Evolutionary conservation across 2,888 invertebrate species (phyloP).

Genomic region (Crocallis elinguaria): DNA sequence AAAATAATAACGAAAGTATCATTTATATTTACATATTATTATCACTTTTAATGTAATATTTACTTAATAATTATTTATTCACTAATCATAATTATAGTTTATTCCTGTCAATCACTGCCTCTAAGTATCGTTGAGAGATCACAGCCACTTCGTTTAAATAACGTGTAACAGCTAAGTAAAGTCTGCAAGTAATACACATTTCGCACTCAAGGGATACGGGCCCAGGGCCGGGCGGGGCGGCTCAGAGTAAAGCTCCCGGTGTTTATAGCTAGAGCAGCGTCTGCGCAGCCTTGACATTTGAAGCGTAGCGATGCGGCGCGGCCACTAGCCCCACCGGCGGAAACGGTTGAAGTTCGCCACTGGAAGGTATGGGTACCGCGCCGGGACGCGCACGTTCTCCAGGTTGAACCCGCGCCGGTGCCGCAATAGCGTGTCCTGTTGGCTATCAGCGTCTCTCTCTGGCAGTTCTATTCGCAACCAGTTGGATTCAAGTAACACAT

Average conservation of each 20-base stretch:
- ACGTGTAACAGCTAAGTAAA: constrained; percentile 58
- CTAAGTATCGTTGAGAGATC: constrained; percentile 67
- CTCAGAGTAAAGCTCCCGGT: constrained; percentile 48
- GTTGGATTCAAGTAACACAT: constrained; percentile 76
- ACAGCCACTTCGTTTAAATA: constrained; percentile 77
- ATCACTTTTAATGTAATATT: constrained; percentile 35
- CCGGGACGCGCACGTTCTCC: constrained; percentile 79
- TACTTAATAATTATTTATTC: constrained; percentile 25
- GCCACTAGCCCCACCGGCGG: constrained; percentile 79
- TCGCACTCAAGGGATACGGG: constrained; percentile 26
- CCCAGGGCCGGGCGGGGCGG: constrained; percentile 46
- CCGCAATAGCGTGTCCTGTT: constrained; percentile 60
- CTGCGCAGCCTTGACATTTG: constrained; percentile 79
- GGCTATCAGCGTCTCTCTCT: constrained; percentile 48
- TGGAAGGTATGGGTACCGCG: constrained; percentile 77
- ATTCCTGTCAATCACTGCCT: constrained; percentile 64
- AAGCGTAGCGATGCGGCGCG: constrained; percentile 44
- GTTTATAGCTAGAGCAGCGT: constrained; percentile 47
- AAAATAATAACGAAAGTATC: constrained; percentile 11
- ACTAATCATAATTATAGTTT: constrained; percentile 42
- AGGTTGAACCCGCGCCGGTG: constrained; percentile 78
- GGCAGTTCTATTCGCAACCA: constrained; percentile 70
- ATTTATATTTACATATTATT: constrained; percentile 27
- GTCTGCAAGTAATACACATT: constrained; percentile 54
- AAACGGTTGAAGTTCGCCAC: constrained; percentile 73